A percentile compares a stretch with the other conserved stretches of the same genome.
phyloP scores from a whole-genome alignment of 2,797 vertebrate species.

The Echeneis naucrates region DNA sequence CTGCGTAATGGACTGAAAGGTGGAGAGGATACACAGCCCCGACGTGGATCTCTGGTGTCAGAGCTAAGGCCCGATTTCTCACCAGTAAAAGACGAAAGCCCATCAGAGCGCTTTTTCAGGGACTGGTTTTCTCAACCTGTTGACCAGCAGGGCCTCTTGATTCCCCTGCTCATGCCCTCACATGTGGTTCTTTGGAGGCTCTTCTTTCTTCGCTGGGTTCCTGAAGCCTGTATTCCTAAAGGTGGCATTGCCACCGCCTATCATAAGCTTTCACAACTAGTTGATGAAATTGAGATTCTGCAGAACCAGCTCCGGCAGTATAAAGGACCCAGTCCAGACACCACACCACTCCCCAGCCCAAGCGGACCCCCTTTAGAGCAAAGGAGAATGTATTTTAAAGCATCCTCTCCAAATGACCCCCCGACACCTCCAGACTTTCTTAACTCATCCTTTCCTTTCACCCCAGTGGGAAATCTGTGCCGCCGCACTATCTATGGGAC shows the following conservation, averaged over 20 bases:
- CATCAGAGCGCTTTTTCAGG: constrained; percentile 87
- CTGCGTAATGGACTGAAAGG: constrained; percentile 87
- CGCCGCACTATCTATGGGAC: constrained; percentile 91
- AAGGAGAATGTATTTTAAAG: constrained; percentile 91
- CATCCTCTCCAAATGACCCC: constrained; percentile 71
- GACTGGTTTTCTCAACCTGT: constrained; percentile 90
- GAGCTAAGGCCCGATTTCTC: constrained; percentile 86
- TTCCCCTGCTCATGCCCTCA: constrained; percentile 88
- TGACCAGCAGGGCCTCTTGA: constrained; percentile 89
- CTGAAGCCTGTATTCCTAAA: constrained; percentile 91
- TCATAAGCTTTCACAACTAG: constrained; percentile 91
- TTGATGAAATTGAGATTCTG: constrained; percentile 91
- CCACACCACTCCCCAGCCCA: constrained; percentile 66
- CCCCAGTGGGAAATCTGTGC: constrained; percentile 93
- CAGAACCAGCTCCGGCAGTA: constrained; percentile 88
- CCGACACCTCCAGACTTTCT: constrained; percentile 87
- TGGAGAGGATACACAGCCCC: constrained; percentile 83
- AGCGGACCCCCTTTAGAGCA: constrained; percentile 75
- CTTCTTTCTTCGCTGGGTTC: constrained; percentile 97
- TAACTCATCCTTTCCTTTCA: constrained; percentile 96
- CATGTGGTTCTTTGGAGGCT: constrained; percentile 95
- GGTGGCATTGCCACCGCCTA: constrained; percentile 91
- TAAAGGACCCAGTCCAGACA: constrained; percentile 70
- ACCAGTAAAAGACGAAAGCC: constrained; percentile 79
- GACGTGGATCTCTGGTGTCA: constrained; percentile 90